Evolutionary conservation across 2,113 vertebrate species (phyloP).

Genomic region (Pao palembangensis): DNA sequence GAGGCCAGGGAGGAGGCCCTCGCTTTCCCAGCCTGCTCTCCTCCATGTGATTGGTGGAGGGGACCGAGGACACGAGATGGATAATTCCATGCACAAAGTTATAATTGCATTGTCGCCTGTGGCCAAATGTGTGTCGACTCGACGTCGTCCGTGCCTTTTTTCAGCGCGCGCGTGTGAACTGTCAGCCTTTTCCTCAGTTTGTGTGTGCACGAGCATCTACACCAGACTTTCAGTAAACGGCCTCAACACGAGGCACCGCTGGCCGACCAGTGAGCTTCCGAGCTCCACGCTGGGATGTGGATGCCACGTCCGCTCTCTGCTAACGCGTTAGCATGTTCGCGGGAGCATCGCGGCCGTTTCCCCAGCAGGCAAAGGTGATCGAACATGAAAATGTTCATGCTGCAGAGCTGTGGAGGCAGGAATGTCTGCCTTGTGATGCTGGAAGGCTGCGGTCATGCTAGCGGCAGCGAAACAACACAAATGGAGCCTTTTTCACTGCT

Average conservation of each 20-base stretch:
- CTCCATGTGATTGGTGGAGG: slow-evolving; percentile 69
- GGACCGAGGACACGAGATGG: slow-evolving; percentile 61
- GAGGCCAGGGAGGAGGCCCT: slow-evolving; percentile 16
- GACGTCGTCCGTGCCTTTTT: slow-evolving; percentile 22
- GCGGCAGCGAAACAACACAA: slow-evolving; percentile 70
- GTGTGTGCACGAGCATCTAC: too few relatives aligned
- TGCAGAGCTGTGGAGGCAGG: slow-evolving; percentile 42
- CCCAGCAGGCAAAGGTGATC: slow-evolving; percentile 25
- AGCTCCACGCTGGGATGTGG: not conserved
- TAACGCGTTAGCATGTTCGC: slow-evolving; percentile 31
- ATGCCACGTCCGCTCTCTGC: not conserved
- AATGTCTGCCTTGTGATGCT: slow-evolving; percentile 59
- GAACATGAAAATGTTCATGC: slow-evolving; percentile 37
- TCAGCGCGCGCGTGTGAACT: slow-evolving; percentile 1
- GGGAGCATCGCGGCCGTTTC: slow-evolving; percentile 4
- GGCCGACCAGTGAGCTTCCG: not conserved
- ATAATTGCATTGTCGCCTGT: slow-evolving; percentile 69
- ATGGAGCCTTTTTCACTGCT: slow-evolving; percentile 64
- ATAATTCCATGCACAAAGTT: slow-evolving; percentile 68
- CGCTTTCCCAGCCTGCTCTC: slow-evolving; percentile 43
- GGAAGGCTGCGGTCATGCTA: slow-evolving; percentile 59
- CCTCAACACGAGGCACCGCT: too few relatives aligned
- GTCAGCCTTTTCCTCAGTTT: not conserved
- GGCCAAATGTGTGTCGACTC: slow-evolving; percentile 61
- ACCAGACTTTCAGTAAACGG: too few relatives aligned